A percentile compares a stretch with the other conserved stretches of the same genome.
These are phyloP conservation scores for Ovis canadensis DNA, from an alignment of 2,113 vertebrate species.

Conservation along the genomic window DNA sequence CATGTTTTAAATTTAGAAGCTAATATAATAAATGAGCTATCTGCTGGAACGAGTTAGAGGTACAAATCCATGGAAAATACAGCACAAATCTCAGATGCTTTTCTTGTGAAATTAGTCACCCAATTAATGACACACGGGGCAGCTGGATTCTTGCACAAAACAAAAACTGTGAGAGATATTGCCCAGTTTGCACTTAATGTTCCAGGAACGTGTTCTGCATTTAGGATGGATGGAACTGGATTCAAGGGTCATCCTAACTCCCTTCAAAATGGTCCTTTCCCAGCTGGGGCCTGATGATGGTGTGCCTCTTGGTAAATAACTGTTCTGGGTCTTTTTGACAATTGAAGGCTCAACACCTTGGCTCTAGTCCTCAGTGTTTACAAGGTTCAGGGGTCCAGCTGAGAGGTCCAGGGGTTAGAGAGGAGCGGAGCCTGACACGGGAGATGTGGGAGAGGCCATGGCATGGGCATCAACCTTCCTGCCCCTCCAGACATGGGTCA, in stretches of 20 bases:
- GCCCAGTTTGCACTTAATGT: fast-evolving
- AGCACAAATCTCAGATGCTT: constrained; percentile 26
- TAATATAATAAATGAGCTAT: constrained; percentile 32
- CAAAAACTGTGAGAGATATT: neutral
- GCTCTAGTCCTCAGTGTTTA: neutral
- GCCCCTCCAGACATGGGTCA: neutral
- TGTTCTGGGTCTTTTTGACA: fast-evolving
- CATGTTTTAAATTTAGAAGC: constrained; percentile 56
- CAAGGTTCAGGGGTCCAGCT: neutral
- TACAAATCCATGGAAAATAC: constrained; percentile 46
- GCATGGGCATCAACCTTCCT: fast-evolving
- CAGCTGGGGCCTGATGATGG: neutral
- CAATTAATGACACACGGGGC: neutral
- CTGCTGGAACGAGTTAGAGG: neutral
- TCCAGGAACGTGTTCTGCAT: neutral
- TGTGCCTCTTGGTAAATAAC: fast-evolving
- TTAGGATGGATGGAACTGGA: neutral
- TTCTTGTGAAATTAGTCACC: constrained; percentile 58
- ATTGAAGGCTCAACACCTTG: neutral
- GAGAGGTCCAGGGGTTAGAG: neutral
- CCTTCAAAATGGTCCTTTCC: fast-evolving
- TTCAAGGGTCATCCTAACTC: neutral
- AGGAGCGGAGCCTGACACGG: fast-evolving
- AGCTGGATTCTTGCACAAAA: neutral
- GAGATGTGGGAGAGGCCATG: fast-evolving